A percentile compares a stretch with the other conserved stretches of the same genome.
Conservation (phyloP, 1,140 invertebrate species). For the Mycetomoellerius zeteki region DNA sequence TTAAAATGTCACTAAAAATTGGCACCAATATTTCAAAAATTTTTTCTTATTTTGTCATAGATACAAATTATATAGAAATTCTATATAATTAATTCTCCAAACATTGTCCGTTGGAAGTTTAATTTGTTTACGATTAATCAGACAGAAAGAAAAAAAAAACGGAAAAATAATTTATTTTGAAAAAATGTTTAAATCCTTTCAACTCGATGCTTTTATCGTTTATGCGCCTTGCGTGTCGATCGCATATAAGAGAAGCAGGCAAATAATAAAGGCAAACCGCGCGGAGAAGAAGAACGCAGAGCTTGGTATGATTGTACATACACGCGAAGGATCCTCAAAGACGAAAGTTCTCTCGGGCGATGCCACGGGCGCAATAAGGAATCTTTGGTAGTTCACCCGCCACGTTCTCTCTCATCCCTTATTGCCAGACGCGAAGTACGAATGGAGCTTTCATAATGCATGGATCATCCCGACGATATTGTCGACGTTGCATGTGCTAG, state of each 20-base stretch:
- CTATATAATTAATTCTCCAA: background rate
- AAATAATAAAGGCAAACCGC: slow-evolving; percentile 28
- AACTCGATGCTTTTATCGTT: background rate
- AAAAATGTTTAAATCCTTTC: background rate
- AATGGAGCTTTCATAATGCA: slow-evolving; percentile 41
- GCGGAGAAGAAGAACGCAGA: background rate
- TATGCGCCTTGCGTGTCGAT: background rate
- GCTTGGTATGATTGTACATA: background rate
- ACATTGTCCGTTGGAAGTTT: background rate
- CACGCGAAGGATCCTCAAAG: slow-evolving; percentile 34
- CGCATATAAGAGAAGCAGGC: background rate
- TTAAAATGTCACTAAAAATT: background rate
- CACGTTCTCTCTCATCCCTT: slow-evolving; percentile 29
- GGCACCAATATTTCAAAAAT: background rate
- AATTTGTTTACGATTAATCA: background rate
- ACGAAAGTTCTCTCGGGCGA: slow-evolving; percentile 36
- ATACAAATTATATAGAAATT: background rate
- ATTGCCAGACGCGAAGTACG: slow-evolving; percentile 48
- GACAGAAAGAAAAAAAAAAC: background rate
- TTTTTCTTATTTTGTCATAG: background rate
- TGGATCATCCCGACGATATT: slow-evolving; percentile 52
- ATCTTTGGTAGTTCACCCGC: slow-evolving; percentile 32
- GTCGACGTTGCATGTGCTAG: slow-evolving; percentile 22
- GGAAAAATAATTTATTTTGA: background rate
- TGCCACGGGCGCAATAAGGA: slow-evolving; percentile 49